A percentile compares a stretch with the other conserved stretches of the same genome.
Conservation (phyloP, 2,113 vertebrate genomes). For the Ranitomeya variabilis region DNA sequence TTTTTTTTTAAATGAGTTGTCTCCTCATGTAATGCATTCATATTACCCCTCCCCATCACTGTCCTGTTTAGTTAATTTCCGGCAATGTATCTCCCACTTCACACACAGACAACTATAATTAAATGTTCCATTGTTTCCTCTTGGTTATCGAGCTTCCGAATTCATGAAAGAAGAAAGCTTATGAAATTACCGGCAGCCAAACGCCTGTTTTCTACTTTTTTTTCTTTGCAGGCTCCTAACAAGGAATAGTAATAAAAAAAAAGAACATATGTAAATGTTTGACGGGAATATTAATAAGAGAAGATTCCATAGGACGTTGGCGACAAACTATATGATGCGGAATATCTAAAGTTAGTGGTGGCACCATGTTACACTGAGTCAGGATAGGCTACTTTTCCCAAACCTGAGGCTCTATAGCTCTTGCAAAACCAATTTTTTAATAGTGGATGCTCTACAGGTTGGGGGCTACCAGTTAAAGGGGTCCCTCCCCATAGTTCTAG, state of each 20-base stretch:
- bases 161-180: slow-evolving; percentile 44
- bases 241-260: slow-evolving; percentile 50
- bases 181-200: slow-evolving; percentile 41
- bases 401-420: too few species aligned
- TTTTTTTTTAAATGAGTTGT: slow-evolving; percentile 55
- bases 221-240: slow-evolving; percentile 23
- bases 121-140: slow-evolving; percentile 56
- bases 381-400: too few species aligned
- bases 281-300: slow-evolving; percentile 55
- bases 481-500: too few species aligned
- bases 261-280: slow-evolving; percentile 35
- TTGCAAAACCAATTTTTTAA: too few species aligned
- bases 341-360: background rate
- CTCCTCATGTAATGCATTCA: slow-evolving; percentile 51
- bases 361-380: background rate
- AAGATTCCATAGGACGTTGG: background rate
- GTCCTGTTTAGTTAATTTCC: slow-evolving; percentile 57
- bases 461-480: too few species aligned
- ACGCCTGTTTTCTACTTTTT: slow-evolving; percentile 2
- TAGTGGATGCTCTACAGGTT: too few species aligned
- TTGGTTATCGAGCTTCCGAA: slow-evolving; percentile 41
- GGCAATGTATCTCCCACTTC: slow-evolving; percentile 56
- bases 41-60: slow-evolving; percentile 44
- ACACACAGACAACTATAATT: slow-evolving; percentile 56
- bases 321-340: background rate